phyloP scores from a whole-genome alignment of 1,140 invertebrate genomes.

The Diabrotica virgifera region DNA sequence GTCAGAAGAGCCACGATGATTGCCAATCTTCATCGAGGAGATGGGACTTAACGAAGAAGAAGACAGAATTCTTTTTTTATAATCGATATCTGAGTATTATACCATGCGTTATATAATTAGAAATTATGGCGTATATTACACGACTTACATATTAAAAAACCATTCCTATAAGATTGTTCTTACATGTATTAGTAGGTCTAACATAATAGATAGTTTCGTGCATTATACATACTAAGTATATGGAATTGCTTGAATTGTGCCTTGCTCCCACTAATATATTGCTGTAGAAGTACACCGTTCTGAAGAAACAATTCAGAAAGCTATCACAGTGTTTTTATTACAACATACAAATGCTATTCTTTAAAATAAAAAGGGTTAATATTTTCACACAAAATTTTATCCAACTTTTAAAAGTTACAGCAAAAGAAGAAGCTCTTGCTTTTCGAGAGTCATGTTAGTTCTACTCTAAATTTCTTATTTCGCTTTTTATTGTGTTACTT shows the following conservation, averaged over 20 bases:
- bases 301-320: constrained; percentile 21
- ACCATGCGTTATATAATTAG: too few relatives aligned
- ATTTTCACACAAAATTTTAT: background rate
- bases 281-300: constrained; percentile 27
- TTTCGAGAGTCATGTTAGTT: background rate
- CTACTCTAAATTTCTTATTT: background rate
- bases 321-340: constrained; percentile 35
- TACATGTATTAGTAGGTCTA: constrained; percentile 10
- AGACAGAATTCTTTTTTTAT: too few relatives aligned
- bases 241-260: constrained; percentile 43
- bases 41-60: too few relatives aligned
- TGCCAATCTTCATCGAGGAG: too few relatives aligned
- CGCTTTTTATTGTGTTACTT: background rate
- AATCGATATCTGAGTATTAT: too few relatives aligned
- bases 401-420: background rate
- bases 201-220: constrained; percentile 22
- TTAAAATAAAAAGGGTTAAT: background rate
- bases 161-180: too few relatives aligned
- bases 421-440: background rate
- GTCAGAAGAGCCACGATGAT: too few relatives aligned
- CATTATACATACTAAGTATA: constrained; percentile 31
- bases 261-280: constrained; percentile 42
- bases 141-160: too few relatives aligned
- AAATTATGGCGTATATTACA: too few relatives aligned
- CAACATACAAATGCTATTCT: background rate